Evolutionary conservation across 1,140 invertebrate species (phyloP), one percentile per base, ranked within the genome.

Genomic region (Cyclargus thomasi): DNA sequence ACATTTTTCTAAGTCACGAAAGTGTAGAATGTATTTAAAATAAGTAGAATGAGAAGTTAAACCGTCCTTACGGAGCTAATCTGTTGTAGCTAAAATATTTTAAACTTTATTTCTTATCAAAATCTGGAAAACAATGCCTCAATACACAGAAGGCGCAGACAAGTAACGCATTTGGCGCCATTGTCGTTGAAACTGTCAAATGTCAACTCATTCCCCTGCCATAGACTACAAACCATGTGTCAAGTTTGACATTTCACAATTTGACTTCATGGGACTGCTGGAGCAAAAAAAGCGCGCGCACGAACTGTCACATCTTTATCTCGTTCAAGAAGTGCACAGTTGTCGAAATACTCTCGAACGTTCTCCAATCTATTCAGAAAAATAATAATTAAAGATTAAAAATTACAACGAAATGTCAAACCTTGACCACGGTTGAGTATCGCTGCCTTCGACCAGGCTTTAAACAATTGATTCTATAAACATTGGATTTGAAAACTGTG

Each of bases 271-370:
- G 55, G 55, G 55, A 20, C 55, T 20, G 55, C 20, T 59, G 55
- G 18, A 18, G 20, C 18, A 7, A 20, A 18, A 20, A 59, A 47
- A 47, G 14, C 39, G 39, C 39, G 39, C 39, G 39, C 53, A 63
- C 74, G 55, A 76, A 79, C 81, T 86, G 84, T 79, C 82, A 76
- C 81, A 72, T 85, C 84, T 86, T 86, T 85, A 76, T 78, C 72
- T 77, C 69, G 62, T 73, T 77, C 72, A 86, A 86, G 84, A 85
- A 69, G 82, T 83, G 80, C 53, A 73, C 84, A 86, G 84, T 83
- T 72, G 53, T 67, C 70, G 72, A 77, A 67, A 76, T 20, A 59
- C 18, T 59, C 20, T 20, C 55, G 55, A 59, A 59, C 55, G 17
- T 20, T 47, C 10, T 47, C 6, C 11, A 47, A 47, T 14, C 14